Evolutionary conservation across 2,113 vertebrate genomes (phyloP), one percentile per base, ranked within the genome.

Genomic region (Rhabdornis inornatus): DNA sequence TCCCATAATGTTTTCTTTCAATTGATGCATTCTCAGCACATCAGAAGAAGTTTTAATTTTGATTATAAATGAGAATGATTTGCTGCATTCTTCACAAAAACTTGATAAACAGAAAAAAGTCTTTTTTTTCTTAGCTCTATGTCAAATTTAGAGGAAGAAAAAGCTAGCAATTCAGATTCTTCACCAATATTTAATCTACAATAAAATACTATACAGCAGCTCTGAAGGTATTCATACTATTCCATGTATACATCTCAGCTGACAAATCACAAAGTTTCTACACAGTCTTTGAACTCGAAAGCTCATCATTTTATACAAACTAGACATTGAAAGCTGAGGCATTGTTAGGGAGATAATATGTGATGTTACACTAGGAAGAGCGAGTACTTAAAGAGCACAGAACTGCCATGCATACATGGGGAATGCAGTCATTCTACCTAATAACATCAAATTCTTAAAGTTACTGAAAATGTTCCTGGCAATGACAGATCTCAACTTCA

Each of bases 241-340:
- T 65, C 53, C n/a, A 25, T 37, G 10, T 74, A 42, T 63, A 71
- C 6, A 7, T 82, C 61, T 87, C 61, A 83, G 25, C 65, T 85
- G 85, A 91, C 47, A 94, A 76, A 89, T 76, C 65, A 95, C 53
- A 61, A 91, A 72, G 74, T 79, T 95, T 89, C 53, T 31, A 53
- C 17, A 39, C 40, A 61, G 28, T 69, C 81, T 95, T 95, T 97
- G 87, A 91, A 94, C 40, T 69, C 60, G 56, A 75, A 90, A 84
- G 31, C 68, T 95, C 59, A 76, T 94, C 72, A 85, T 90, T 65
- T 90, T 94, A 72, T 22, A 92, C 40, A 87, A 94, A 84, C 44
- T 69, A 85, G 74, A 76, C 44, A 83, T 11, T 66, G 72, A 83
- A 94, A 87, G 35, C 69, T 81, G 57, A 81, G 57, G 40, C 80